These are phyloP conservation scores for Mizuhopecten yessoensis DNA, from an alignment of 1,140 invertebrate species.

Conservation along the genomic window DNA sequence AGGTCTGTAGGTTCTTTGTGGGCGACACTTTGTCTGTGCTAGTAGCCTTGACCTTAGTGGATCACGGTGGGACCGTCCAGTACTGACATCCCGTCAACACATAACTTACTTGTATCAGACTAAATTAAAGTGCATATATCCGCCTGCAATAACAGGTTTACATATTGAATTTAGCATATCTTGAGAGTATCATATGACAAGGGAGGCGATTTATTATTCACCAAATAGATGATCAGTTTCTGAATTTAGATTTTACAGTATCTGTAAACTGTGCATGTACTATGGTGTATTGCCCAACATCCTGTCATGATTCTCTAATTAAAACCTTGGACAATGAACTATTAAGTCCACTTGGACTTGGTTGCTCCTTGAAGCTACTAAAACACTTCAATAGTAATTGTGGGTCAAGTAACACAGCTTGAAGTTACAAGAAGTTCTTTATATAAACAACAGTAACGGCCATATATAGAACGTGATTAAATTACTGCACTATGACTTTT, in stretches of 20 bases:
- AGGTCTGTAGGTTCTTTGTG: background rate
- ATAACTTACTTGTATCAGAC: background rate
- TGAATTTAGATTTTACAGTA: too few relatives aligned
- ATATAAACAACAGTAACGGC: background rate
- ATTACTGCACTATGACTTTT: background rate
- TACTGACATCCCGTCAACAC: background rate
- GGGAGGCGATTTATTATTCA: background rate
- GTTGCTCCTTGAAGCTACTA: background rate
- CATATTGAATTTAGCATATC: too few relatives aligned
- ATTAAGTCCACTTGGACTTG: background rate
- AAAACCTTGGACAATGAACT: background rate
- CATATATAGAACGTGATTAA: background rate
- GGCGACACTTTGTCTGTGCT: background rate
- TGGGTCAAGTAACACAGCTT: background rate
- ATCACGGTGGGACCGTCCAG: background rate
- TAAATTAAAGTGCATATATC: slow-evolving; percentile 28
- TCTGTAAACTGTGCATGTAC: background rate
- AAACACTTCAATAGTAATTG: background rate
- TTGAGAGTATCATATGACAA: background rate
- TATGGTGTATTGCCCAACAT: background rate
- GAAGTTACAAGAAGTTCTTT: background rate
- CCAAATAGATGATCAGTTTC: background rate
- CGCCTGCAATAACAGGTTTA: background rate
- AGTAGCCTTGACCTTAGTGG: background rate
- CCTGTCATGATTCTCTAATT: background rate